Base-by-base conservation (phyloP, 2,797 vertebrate species). In the Potorous gilbertii region DNA sequence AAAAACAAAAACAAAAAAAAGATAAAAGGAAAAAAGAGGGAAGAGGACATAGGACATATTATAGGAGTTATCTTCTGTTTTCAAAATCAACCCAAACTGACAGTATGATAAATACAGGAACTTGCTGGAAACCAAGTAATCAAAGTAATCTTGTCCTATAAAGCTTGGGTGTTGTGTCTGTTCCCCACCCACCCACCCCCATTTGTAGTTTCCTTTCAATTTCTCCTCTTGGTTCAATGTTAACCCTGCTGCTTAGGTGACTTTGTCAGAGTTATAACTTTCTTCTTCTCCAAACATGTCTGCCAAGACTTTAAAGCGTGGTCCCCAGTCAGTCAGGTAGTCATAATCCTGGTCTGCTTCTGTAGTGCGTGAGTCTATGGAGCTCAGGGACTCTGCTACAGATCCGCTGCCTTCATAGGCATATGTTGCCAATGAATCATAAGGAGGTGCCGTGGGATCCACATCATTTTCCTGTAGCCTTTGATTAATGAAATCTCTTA, bases 351-450 rank as follows among this genome's bases (percentile, higher is more conserved):
- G 99, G 96, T 99, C 99, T 0, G 97, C 98, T 50, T 99, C 99
- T 0, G 98, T 98, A 40, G 98, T 98, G 54, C 99, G 96, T 5
- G 99, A 99, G 95, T 99, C 99, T 97, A 99, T 99, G 52, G 99
- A 99, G 98, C 99, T 99, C 74, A 99, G 99, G 21, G 99, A 99
- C 97, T 99, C 99, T 0, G 99, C 99, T 89, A 99, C 98, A 0
- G 99, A 99, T 91, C 99, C 99, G 0, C 99, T 99, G 54, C 99
- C 99, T 98, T 99, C 99, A 21, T 99, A 99, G 28, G 99, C 99
- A 14, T 99, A 99, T 0, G 99, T 99, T 90, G 99, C 99, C 98
- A 99, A 96, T 12, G 99, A 99, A 98, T 99, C 99, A 56, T 99
- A 99, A 0, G 99, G 99, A 0, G 99, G 99, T 0, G 99, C 99